Base-by-base conservation (phyloP, 1,140 invertebrate species). In the Idris sp. region DNA sequence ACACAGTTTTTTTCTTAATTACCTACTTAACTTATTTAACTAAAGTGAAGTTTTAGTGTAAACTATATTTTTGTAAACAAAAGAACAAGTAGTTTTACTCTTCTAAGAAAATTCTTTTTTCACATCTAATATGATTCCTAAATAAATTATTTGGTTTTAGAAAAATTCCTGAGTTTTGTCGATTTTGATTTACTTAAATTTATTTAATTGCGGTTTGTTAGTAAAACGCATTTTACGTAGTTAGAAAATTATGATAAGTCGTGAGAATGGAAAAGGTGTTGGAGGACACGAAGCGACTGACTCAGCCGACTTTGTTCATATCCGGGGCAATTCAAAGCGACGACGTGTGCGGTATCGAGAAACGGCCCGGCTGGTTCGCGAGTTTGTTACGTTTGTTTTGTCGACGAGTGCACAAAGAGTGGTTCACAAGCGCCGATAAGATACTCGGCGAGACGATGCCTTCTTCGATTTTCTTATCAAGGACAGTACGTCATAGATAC, bases 301-400 rank as follows among this genome's bases (percentile, higher is more conserved):
- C 72, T n/a, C 58, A 76, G 28, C 76, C 74, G n/a, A 74, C 58
- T 19, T 30, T 78, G 40, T 76, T 59, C 54, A 69, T 78, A 58
- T 73, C 68, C 18, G 74, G 74, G 26, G 30, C 58, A 3, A 62
- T 72, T 30, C 54, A 53, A 4, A 73, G 41, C 33, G 68, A 78
- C 28, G 68, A 73, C 18, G 13, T 28, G 14, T 64, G 53, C 13
- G 56, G 22, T 22, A 22, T 30, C 31, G 58, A 77, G 44, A 53
- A 68, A 9, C 49, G 54, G 4, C n/a, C 46, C 11, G 48, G 40
- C 25, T 73, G 74, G 74, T 43, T 68, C 14, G 18, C 54, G 62
- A 43, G 58, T 43, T 43, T 74, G 48, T 41, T 77, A 14, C 48
- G 69, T 46, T 43, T 77, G 51, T 77, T 77, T 61, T 77, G 75